Evolutionary conservation across 2,797 vertebrate species (phyloP), one percentile per base, ranked within the genome.

Genomic region (Cyclopterus lumpus): DNA sequence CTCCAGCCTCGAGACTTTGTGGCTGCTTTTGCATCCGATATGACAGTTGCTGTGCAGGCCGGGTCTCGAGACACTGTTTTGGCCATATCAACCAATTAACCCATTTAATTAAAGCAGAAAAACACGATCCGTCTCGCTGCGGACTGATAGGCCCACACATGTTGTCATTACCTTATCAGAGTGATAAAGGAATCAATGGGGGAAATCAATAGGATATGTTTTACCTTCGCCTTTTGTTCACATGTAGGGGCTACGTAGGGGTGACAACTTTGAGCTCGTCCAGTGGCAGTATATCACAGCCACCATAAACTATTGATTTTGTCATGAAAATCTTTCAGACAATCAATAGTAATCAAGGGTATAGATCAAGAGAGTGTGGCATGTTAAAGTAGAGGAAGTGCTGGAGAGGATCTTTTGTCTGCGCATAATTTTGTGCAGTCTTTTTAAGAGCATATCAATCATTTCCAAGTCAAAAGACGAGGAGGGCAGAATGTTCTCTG

Each of bases 251-350:
- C 92, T 93, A 88, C 85, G 76, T 32, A 30, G 61, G 89, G 95
- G 93, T 94, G 93, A 94, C 92, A 95, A 89, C 92, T 90, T 87
- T 34, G 87, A 93, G 89, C 90, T 91, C 81, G 66, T 93, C 92
- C 86, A 90, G 92, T 92, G 89, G 90, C 91, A 93, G 80, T 94
- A 93, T 93, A 94, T 94, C 93, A 92, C 90, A 90, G 88, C 86
- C 93, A 92, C 94, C 94, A 93, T 95, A 94, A 95, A 94, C 92
- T 93, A 95, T 96, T 95, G 96, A 96, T 96, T 95, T 95, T 94
- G 93, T 94, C 94, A 96, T 96, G 92, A 96, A 53, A 97, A 96
- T 96, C 93, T 95, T 66, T 92, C 88, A 94, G 79, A 93, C 94
- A 94, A 91, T 96, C 96, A 94, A 96, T 96, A 94, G 86, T 92